Evolutionary conservation across 2,888 invertebrate species (phyloP), one percentile per base, ranked within the genome.

Genomic region (Agonopterix arenella): DNA sequence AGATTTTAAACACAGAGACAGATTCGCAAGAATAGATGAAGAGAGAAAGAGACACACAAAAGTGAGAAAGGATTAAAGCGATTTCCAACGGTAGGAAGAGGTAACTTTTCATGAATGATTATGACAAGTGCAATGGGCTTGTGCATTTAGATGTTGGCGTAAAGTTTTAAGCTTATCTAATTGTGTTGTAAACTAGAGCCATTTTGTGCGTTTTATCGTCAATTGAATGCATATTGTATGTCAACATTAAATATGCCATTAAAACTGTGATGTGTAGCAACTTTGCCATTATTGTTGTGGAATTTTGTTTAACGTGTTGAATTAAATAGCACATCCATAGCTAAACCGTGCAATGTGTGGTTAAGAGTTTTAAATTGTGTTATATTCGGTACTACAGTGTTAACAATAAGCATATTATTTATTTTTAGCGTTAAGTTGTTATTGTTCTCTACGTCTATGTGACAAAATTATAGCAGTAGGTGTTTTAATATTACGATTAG

Each of bases 101-200:
- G 65, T 76, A 71, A 62, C 5, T 43, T 13, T 67, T 70, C 68
- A 80, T 82, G 78, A 62, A 76, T 83, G 80, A 80, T 61, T 59
- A 72, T 80, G 76, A 74, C 62, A 66, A 60, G 80, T 85, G 85
- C 80, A 68, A 73, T 80, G 78, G 63, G 63, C 64, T 61, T 64
- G 78, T 84, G 84, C 77, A 68, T 68, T 67, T 69, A 62, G 56
- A 64, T 66, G 61, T 61, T 52, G 56, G 64, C 65, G 62, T 56
- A 57, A 52, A 59, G 60, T 72, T 57, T 60, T 52, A 82, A 83
- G 80, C 80, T 71, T 46, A 63, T 67, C 72, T 75, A 74, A 64
- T 67, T 73, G 73, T 74, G 41, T 61, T 61, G 55, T 70, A 61
- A 61, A 59, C 64, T 71, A 71, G 83, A 84, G 83, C 82, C 84